Percentiles rank a stretch among this genome's conserved stretches.
phyloP scores from a whole-genome alignment of 2,888 invertebrate genomes.

The Leucania comma region DNA sequence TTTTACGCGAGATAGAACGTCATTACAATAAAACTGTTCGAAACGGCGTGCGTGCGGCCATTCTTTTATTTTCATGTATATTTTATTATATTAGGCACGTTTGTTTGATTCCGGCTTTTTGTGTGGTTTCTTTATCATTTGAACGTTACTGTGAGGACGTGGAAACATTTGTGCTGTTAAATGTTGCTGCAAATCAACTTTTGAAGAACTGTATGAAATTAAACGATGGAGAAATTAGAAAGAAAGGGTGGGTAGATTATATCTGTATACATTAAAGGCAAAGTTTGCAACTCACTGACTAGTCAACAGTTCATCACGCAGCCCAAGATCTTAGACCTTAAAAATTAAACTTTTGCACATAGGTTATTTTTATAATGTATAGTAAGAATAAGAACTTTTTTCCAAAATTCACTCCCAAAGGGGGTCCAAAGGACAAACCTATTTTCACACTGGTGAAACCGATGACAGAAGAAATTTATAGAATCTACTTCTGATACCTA shows the following conservation, averaged over 20 bases:
- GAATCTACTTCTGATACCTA: background rate
- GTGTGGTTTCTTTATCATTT: conserved; percentile 31
- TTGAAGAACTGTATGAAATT: background rate
- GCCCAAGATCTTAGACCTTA: too few relatives aligned
- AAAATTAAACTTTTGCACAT: too few relatives aligned
- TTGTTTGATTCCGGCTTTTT: conserved; percentile 46
- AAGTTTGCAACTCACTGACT: too few relatives aligned
- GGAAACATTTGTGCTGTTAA: conserved; percentile 2
- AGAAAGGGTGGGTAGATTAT: background rate
- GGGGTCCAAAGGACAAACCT: too few relatives aligned
- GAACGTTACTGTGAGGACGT: conserved; percentile 3
- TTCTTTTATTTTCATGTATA: conserved; percentile 55
- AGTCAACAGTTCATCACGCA: too few relatives aligned
- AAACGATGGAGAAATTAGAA: background rate
- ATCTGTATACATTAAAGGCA: too few relatives aligned
- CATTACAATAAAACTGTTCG: conserved; percentile 57
- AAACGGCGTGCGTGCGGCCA: conserved; percentile 37
- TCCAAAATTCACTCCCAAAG: too few relatives aligned
- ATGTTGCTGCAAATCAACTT: background rate
- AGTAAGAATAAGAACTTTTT: too few relatives aligned
- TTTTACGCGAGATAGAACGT: conserved; percentile 61
- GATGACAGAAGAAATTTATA: too few relatives aligned
- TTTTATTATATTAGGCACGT: conserved; percentile 41
- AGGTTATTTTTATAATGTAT: too few relatives aligned
- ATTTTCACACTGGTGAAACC: too few relatives aligned